Conservation (phyloP, 2,797 vertebrate genomes). For the Myiotriccus ornatus region DNA sequence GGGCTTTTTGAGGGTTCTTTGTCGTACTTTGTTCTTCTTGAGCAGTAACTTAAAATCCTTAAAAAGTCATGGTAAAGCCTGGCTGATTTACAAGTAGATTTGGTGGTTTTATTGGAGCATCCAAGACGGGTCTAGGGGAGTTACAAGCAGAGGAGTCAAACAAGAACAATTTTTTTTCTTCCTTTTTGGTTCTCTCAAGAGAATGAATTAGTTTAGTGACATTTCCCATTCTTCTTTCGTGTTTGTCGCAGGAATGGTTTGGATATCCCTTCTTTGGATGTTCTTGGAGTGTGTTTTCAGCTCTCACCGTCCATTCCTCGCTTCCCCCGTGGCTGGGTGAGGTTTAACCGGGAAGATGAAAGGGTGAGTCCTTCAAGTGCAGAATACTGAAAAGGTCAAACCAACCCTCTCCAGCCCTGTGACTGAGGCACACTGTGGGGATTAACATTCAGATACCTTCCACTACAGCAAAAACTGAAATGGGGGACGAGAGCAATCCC, state of each 20-base stretch:
- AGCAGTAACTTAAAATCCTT: neutral
- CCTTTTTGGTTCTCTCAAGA: neutral
- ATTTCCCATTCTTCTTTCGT: slow-evolving; percentile 2
- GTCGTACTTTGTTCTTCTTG: neutral
- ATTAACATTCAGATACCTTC: neutral
- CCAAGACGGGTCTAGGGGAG: neutral
- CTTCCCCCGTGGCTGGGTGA: neutral
- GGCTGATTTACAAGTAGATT: neutral
- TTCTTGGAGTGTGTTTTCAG: neutral
- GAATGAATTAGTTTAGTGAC: neutral
- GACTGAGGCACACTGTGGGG: neutral
- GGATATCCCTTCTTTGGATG: neutral
- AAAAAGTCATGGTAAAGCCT: neutral
- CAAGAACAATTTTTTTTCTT: neutral
- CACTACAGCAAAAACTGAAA: neutral
- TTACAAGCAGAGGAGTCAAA: neutral
- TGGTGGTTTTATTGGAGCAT: neutral
- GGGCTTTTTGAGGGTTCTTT: neutral
- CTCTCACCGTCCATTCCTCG: neutral
- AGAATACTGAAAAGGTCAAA: slow-evolving; percentile 49
- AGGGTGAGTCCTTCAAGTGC: neutral
- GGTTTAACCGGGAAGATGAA: neutral
- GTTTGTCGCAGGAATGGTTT: neutral
- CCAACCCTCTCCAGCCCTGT: neutral
- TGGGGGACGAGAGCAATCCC: neutral